A percentile compares a stretch with the other conserved stretches of the same genome.
Evolutionary conservation across 2,888 invertebrate genomes (phyloP).

Genomic region (Gastrophysa polygoni): DNA sequence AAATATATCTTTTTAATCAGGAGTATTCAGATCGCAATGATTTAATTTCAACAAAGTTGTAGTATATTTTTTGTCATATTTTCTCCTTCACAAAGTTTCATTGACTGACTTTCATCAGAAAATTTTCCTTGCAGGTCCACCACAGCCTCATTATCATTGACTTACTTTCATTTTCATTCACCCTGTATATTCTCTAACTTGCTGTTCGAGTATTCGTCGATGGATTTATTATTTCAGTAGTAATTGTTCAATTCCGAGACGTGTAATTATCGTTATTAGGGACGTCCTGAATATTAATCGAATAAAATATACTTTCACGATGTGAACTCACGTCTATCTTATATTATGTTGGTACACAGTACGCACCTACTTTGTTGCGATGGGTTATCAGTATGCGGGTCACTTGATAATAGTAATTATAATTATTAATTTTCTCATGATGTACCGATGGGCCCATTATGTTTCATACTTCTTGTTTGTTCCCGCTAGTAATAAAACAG

Average conservation of each 20-base stretch:
- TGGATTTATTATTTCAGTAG: background rate
- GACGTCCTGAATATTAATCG: background rate
- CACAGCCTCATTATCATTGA: too few relatives aligned
- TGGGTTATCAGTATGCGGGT: background rate
- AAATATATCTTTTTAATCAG: too few relatives aligned
- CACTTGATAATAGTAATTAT: constrained; percentile 1
- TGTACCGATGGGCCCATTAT: background rate
- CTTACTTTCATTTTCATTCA: too few relatives aligned
- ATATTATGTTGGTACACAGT: background rate
- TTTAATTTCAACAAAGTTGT: too few relatives aligned
- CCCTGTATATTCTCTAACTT: background rate
- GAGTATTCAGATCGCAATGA: too few relatives aligned
- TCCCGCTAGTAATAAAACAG: background rate
- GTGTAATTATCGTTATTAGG: background rate
- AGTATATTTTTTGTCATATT: too few relatives aligned
- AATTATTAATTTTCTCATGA: background rate
- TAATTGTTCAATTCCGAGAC: background rate
- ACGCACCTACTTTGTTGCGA: background rate
- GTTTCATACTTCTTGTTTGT: background rate
- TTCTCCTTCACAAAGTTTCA: too few relatives aligned
- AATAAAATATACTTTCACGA: background rate
- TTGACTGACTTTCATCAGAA: too few relatives aligned
- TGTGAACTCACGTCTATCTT: background rate
- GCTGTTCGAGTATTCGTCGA: too few relatives aligned
- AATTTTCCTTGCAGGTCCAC: too few relatives aligned